Evolutionary conservation across 92 coral and sea anemone genomes (phyloP), one percentile per base, ranked within the genome.

Genomic region (Umimayanthus kanabou): DNA sequence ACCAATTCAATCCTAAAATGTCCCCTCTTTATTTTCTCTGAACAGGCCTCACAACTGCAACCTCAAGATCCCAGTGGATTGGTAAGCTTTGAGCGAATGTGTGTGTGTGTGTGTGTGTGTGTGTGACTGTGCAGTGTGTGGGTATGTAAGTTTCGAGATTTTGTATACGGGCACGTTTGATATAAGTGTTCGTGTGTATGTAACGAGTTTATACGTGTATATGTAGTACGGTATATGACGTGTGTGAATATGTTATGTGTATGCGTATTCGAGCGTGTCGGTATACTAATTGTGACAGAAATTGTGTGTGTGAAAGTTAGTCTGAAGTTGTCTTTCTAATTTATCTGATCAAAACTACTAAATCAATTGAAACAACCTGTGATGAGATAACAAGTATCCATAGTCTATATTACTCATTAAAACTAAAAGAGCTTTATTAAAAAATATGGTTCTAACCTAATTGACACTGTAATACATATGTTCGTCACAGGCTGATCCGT

Each of bases 401-500:
- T 61, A 20, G 69, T 22, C 15, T 14, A 0, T 3, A 15, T 61
- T 61, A 61, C 58, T 2, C 50, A 7, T 47, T 9, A 47, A 6
- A 22, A 57, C 65, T 4, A 57, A 57, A 57, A 14, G 15, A 57
- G 0, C 65, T 57, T 57, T 3, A 3, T 15, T 9, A 4, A 15
- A 57, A 57, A 20, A 9, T 6, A 57, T 15, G 0, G 6, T 9
- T 57, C 7, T 18, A 61, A 61, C 69, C 26, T 20, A 16, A 61
- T 20, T 61, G 69, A 3, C 7, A 23, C 25, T 20, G 7, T 61
- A 61, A 7, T 4, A 25, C 25, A 3, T 3, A 67, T 78, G 72
- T 65, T 13, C 82, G 5, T 80, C 88, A 67, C 82, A 95, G 98
- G 98, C 98, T 58, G 98, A 96, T 86, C 98, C 98, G 11, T 96